Base-by-base conservation (phyloP, 2,113 vertebrate species). In the Barnardius zonarius region DNA sequence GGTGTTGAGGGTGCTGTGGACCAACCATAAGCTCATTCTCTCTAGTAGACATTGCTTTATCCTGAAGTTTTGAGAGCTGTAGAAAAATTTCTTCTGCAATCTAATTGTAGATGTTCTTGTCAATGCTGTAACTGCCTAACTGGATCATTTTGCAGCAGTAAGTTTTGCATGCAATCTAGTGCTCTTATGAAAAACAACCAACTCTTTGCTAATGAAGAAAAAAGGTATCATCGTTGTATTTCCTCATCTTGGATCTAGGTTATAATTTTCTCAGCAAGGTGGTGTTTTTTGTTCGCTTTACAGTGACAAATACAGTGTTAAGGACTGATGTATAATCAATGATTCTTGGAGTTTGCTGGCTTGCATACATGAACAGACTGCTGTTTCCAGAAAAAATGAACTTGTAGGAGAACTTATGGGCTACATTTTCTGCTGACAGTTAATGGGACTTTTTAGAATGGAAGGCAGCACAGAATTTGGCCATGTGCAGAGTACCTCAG, bases 361-460 rank as follows among this genome's bases (percentile, higher is more conserved):
- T 88, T 77, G 46, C 54, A 74, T 66, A 37, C 44, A 33, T 30
- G 67, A 85, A 59, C 37, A 54, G 62, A 23, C n/a, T 46, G 52
- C 14, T 76, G 9, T 59, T 85, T 83, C 68, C 90, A 96, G 92
- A 83, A 78, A 83, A 96, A 93, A 96, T 52, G 88, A 87, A 83
- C 67, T 67, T 76, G 11, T 39, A 57, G 44, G 63, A 92, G 49
- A 90, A 59, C 17, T 86, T 83, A 74, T 3, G 24, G 72, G n/a
- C 68, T 66, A n/a, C 13, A 8, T 39, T 69, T 94, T 94, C 43
- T 93, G 41, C 51, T 90, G 92, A 88, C 30, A 77, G 83, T 59
- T 96, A 59, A 86, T 51, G 46, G 63, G 67, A 63, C 46, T 81
- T 82, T 24, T 30, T 1, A 55, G 83, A 84, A 67, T 67, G 66